Evolutionary conservation across 2,888 invertebrate genomes (phyloP).

Genomic region (Spialia ferax): DNA sequence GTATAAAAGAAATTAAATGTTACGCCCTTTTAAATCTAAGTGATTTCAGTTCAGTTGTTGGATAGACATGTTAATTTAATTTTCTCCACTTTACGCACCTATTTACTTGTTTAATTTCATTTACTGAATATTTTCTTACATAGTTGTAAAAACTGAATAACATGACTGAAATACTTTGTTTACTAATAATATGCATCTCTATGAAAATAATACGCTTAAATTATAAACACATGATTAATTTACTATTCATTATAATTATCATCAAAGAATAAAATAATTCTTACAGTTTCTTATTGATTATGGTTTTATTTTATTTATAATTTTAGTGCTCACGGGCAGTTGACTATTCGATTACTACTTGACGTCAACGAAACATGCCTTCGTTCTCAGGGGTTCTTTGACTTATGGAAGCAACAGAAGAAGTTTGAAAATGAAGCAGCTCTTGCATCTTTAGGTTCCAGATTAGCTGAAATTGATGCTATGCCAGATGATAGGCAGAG

Average conservation of each 20-base stretch:
- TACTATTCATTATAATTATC: no score
- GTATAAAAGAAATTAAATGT: constrained; percentile 54
- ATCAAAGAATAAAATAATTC: neutral
- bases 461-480: constrained; percentile 90
- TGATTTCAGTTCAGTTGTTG: no score
- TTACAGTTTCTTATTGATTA: constrained; percentile 38
- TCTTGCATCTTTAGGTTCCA: constrained; percentile 88
- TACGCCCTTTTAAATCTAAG: no score
- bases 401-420: constrained; percentile 95
- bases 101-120: neutral
- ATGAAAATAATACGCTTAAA: neutral
- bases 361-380: constrained; percentile 97
- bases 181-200: neutral
- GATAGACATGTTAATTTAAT: constrained; percentile 12
- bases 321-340: constrained; percentile 90
- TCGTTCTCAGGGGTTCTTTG: constrained; percentile 96
- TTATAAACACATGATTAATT: no score
- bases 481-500: constrained; percentile 85
- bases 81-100: neutral
- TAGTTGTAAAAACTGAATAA: no score
- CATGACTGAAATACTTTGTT: no score
- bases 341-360: constrained; percentile 95
- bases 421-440: constrained; percentile 95
- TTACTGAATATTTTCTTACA: no score
- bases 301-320: constrained; percentile 48